Base-by-base conservation (phyloP, 2,888 invertebrate genomes). In the Diploptera punctata region DNA sequence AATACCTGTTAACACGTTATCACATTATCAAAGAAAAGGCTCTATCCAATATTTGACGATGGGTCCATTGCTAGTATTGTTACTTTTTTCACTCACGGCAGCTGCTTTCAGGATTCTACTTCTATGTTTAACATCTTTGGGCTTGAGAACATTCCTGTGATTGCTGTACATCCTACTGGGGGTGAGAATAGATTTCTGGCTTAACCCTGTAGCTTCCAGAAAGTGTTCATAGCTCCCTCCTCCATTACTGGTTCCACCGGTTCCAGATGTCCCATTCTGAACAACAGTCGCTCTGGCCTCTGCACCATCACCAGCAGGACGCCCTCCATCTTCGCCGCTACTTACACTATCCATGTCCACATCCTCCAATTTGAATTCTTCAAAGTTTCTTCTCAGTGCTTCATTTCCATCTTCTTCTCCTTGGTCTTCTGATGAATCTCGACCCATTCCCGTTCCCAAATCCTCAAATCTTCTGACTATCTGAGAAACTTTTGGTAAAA, bases 331-430 rank as follows among this genome's bases (percentile, higher is more conserved):
- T 16, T 76, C 74, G 38, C 76, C 76, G 29, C 62, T 74, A 68
- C 67, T 76, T 61, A 68, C 67, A 21, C 68, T 62, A 33, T 77
- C 77, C 73, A 87, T 87, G 81, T 92, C 91, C 81, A 88, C 88
- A 70, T 92, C 92, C 79, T 92, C 92, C 78, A 93, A 85, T 80
- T 91, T 91, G 81, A 93, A 93, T 80, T 93, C 93, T 80, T 93
- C 93, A 79, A 93, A 93, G 82, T 92, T 92, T 80, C 92, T 91
- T 75, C 90, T 88, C 78, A 92, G 86, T 80, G 91, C 90, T 79
- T 89, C 90, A 78, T 88, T 88, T 88, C 87, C 87, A 76, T 87
- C 80, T 88, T 88, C 86, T 71, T 85, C 86, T 80, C 89, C 89
- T 72, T 71, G 26, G 70, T 21, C 47, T 1, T n/a, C n/a, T n/a